Percentiles rank a stretch among this genome's conserved stretches.
Conservation (phyloP, 2,888 invertebrate genomes). For the Apodemia zela region DNA sequence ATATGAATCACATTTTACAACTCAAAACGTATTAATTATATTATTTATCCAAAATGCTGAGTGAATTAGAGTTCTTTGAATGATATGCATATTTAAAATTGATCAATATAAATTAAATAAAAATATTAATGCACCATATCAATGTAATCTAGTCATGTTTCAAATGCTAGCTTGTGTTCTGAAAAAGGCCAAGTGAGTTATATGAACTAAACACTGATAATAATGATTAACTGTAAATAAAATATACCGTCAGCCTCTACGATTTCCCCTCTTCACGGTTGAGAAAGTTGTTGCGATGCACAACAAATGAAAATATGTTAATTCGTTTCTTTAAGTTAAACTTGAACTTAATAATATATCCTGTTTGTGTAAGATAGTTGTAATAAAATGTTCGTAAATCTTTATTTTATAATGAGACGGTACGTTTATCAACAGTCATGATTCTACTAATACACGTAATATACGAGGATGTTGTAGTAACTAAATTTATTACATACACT, state of each 20-base stretch:
- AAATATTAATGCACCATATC: background rate
- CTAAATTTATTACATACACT: no score
- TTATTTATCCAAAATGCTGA: background rate
- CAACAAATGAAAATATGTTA: conserved; percentile 17
- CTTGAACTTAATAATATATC: conserved; percentile 14
- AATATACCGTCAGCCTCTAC: conserved; percentile 15
- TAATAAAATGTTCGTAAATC: background rate
- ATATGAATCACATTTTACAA: no score
- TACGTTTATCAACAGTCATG: no score
- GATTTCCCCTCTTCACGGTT: conserved; percentile 16
- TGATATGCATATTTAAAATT: background rate
- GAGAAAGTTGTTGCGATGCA: conserved; percentile 17
- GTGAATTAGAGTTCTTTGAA: background rate
- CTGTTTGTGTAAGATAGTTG: conserved; percentile 6
- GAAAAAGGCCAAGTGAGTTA: conserved; percentile 8
- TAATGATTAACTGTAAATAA: conserved; percentile 16
- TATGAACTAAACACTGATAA: conserved; percentile 15
- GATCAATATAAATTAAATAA: background rate
- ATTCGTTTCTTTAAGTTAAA: conserved; percentile 16
- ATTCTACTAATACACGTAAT: no score
- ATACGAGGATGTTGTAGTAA: no score
- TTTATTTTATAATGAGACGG: background rate
- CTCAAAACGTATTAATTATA: no score
- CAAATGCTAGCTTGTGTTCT: background rate
- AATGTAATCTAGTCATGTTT: background rate